Evolutionary conservation across 2,888 invertebrate species (phyloP), one percentile per base, ranked within the genome.

Genomic region (Drosophila peninsularis): DNA sequence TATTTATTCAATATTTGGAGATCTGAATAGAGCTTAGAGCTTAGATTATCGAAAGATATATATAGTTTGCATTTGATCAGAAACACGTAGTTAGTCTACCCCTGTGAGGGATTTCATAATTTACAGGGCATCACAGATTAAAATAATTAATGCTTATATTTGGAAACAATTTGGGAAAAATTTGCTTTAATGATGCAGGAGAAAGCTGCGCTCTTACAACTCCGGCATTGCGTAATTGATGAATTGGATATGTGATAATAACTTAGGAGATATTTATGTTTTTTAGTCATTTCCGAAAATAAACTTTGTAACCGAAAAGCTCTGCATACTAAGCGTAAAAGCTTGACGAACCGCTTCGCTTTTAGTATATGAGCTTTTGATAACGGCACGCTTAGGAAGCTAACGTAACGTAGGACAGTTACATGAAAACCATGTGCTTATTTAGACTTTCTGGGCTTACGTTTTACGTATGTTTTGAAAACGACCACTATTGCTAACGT

Each of bases 151-250:
- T 63, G 42, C 1, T 36, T 14, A 17, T 30, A 27, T 58, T 50
- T 50, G 21, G 17, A 21, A 36, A 14, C 13, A 11, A 47, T 11
- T 17, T 53, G 37, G 32, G 3, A 37, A 30, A 21, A 47, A 45
- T 45, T 44, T 37, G 44, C 53, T 44, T 60, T 60, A 30, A 45
- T 24, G 41, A 19, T 17, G n/a, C 24, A 45, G 61, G 73, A 57
- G 69, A 74, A 74, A 73, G 73, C 42, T 45, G n/a, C 2, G 19
- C 24, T 19, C 32, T 39, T 39, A 11, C 10, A 14, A 2, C 27
- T 27, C 27, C 3, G 24, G 9, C 17, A 24, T 42, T 49, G 42
- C 49, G 19, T 30, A 36, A 61, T 42, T 34, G 32, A 34, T 19
- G 7, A 19, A 13, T 49, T 50, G 17, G 17, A 11, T 17, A 47